phyloP scores from a whole-genome alignment of 1,140 invertebrate species.

The Heliconius eleuchia region DNA sequence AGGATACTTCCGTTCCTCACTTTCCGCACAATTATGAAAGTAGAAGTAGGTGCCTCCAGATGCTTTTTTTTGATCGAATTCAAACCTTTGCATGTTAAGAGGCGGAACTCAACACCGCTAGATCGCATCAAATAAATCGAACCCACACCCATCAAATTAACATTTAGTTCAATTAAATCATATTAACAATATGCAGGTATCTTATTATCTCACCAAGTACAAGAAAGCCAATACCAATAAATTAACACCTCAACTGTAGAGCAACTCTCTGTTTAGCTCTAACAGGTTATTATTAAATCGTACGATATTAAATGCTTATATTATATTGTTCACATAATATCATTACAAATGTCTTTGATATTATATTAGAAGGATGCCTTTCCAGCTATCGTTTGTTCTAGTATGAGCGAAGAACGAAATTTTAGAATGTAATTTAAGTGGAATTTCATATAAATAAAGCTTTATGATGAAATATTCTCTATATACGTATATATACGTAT shows the following conservation, averaged over 20 bases:
- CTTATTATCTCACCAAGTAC: not conserved
- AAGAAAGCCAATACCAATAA: not conserved
- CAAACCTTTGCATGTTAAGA: too few relatives aligned
- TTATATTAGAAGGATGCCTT: not conserved
- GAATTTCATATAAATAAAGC: not conserved
- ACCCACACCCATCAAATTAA: too few relatives aligned
- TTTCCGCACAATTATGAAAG: too few relatives aligned
- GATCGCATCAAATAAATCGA: too few relatives aligned
- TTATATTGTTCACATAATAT: constrained; percentile 20
- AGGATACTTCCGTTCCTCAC: too few relatives aligned
- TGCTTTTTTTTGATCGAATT: too few relatives aligned
- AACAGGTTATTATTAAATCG: not conserved
- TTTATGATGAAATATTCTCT: not conserved
- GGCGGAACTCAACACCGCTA: too few relatives aligned
- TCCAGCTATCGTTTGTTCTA: not conserved
- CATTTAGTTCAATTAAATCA: too few relatives aligned
- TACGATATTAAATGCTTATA: not conserved
- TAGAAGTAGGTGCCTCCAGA: too few relatives aligned
- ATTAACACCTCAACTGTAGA: not conserved
- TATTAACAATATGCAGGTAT: too few relatives aligned
- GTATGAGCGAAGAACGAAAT: not conserved
- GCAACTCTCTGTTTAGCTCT: not conserved
- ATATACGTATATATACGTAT: not conserved
- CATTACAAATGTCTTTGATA: constrained; percentile 26
- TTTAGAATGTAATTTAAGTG: constrained; percentile 5